Evolutionary conservation across 2,888 invertebrate species (phyloP), one percentile per base, ranked within the genome.

Genomic region (Trichopoda pennipes): DNA sequence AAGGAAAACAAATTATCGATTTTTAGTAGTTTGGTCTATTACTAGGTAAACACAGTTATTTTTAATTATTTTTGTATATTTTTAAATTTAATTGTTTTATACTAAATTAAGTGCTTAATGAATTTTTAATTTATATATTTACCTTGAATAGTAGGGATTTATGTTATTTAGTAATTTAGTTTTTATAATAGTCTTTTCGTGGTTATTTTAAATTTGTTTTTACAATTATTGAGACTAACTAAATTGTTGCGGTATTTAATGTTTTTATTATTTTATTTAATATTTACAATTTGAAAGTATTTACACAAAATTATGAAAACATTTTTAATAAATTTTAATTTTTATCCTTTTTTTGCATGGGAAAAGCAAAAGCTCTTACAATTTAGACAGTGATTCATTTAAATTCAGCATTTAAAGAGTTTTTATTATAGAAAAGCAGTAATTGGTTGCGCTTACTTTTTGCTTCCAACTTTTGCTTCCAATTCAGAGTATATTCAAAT

Each of bases 141-240:
- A 19, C 70, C 42, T 8, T 51, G 35, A 38, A 32, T 64, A 42
- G 17, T 56, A 53, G 12, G 3, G 51, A 51, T 32, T 14, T 28
- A 17, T 55, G 69, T 42, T 32, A 35, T 61, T 53, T 47, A n/a
- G 10, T 28, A 38, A 56, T 69, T 49, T 17, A 14, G 8, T 19
- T 38, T 64, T 58, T 60, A 51, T 63, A 51, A 81, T 81, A 81
- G 81, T 81, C 81, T 81, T 81, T 69, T 81, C 69, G 58, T 70
- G 61, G 23, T 55, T 53, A 55, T 19, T 66, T 49, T 28, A 28
- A 28, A 4, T 47, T 73, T 64, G n/a, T 56, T 58, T 72, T 68
- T 44, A 55, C 76, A 73, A 77, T 61, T 61, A 73, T 73, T 81
- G 42, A 73, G 42, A 42, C 81, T 81, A 81, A 81, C 81, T 81